Base-by-base conservation (phyloP, 2,797 vertebrate genomes). In the Sylvilagus floridanus region DNA sequence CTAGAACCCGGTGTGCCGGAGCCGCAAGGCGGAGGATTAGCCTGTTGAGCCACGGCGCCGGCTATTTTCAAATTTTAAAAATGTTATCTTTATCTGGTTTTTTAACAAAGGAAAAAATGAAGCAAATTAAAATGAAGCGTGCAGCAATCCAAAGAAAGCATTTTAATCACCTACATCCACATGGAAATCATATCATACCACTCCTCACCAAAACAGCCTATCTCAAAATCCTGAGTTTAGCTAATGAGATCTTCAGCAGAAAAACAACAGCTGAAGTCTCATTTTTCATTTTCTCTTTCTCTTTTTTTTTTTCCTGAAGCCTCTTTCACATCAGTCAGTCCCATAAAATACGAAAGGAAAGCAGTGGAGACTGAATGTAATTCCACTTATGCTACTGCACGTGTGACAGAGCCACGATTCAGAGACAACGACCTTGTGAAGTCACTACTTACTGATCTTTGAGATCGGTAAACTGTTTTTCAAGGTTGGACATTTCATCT, bases 401-500 rank as follows among this genome's bases (percentile, higher is more conserved):
- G 88, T 1, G 62, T 7, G 69, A 28, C n/a, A 79, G 35, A 89
- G 63, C n/a, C 78, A 66, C 60, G 14, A 91, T 35, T 62, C 75
- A 68, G 94, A 84, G 4, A 21, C 85, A 50, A 57, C 6, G 71
- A 69, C 86, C 72, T 94, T 84, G 62, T 91, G n/a, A 50, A 88
- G 32, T 73, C 81, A 96, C 88, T 97, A 99, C 99, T 99, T 98
- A 99, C 99, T 99, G 99, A 98, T 99, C 99, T 98, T 99, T 99
- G 93, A 99, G 97, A 96, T 99, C 99, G 22, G 99, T 99, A 98
- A 99, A 99, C 97, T 99, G 99, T 96, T 99, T 99, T 98, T 99
- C 99, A 96, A 99, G 99, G 91, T 99, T 99, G 52, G 99, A 99
- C 99, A 99, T 99, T 98, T 99, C 99, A 97, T 99, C 99, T 98